Base-by-base conservation (phyloP, 2,888 invertebrate genomes). In the Oscheius sp. region DNA sequence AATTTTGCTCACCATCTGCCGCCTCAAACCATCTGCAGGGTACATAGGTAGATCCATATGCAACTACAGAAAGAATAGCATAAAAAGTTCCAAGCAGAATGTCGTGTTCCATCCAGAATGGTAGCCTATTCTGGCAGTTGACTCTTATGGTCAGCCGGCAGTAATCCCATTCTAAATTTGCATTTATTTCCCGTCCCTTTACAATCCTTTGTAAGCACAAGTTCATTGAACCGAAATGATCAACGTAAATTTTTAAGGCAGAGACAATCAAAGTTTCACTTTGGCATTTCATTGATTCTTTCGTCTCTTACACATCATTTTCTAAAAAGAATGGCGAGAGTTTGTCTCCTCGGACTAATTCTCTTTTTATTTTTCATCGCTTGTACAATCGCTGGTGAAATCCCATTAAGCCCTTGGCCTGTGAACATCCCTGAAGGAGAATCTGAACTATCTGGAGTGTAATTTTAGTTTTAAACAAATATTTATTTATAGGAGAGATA, bases 1-100 rank as follows among this genome's bases (percentile, higher is more conserved):
- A 15, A 50, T 23, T 34, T 6, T 20, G 57, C 64, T 20, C 12
- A 72, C 74, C 80, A 72, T 80, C 80, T 20, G 70, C 70, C 25
- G 73, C 74, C 37, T 80, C 75, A 39, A 76, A 80, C 73, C 74
- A 75, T 63, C 76, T 74, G 31, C 78, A 61, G 6, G 80, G 78
- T 5, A 77, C 75, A 58, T 76, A 80, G 0, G 75, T 73, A 1
- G 80, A 75, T 15, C 80, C 80, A 58, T 70, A 80, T 6, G 72
- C 68, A 15, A 80, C 48, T 1, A 76, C 69, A 3, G 74, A 72
- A 1, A 76, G 46, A 17, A 78, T 48, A 3, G 75, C 73, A 17
- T 70, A 74, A 8, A 75, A 46, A 8, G 67, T 58, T 10, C 80
- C 80, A 23, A 75, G 52, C 1, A 71, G 45, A 0, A 66, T 48